Conservation (phyloP, 2,113 vertebrate genomes). For the Protomyctophum bolini region DNA sequence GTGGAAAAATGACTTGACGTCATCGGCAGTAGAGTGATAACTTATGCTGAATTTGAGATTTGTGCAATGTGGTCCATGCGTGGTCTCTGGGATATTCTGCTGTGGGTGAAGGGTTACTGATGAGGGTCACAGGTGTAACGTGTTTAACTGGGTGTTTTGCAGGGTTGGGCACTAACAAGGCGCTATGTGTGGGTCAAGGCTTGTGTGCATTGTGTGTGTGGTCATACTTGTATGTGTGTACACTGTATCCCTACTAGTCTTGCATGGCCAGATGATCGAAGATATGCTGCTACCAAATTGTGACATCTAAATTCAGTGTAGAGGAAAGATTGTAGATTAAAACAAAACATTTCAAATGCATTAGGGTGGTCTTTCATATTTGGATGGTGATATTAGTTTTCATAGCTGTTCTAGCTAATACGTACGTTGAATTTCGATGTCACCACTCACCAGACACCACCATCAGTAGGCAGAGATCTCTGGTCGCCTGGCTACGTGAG, state of each 20-base stretch:
- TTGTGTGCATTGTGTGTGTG: conserved; percentile 43
- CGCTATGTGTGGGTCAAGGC: conserved; percentile 42
- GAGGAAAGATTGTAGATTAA: no score
- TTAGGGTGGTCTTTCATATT: no score
- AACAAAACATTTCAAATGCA: no score
- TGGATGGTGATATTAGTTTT: no score
- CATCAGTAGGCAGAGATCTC: not conserved
- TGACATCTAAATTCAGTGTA: no score
- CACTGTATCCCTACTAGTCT: no score
- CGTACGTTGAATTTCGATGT: not conserved
- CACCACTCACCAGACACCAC: not conserved
- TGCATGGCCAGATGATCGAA: no score
- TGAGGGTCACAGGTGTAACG: conserved; percentile 21
- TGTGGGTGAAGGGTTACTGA: conserved; percentile 61
- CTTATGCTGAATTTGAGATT: not conserved
- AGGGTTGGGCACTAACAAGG: conserved; percentile 59
- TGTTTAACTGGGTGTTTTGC: conserved; percentile 36
- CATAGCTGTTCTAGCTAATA: no score
- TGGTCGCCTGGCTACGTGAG: not conserved
- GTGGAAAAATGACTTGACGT: not conserved
- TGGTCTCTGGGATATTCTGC: conserved; percentile 33
- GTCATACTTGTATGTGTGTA: conserved; percentile 4
- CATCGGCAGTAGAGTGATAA: not conserved
- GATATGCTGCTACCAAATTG: no score
- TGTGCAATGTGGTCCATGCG: not conserved